Conservation (phyloP, 2,797 vertebrate species). For the Pampus argenteus region DNA sequence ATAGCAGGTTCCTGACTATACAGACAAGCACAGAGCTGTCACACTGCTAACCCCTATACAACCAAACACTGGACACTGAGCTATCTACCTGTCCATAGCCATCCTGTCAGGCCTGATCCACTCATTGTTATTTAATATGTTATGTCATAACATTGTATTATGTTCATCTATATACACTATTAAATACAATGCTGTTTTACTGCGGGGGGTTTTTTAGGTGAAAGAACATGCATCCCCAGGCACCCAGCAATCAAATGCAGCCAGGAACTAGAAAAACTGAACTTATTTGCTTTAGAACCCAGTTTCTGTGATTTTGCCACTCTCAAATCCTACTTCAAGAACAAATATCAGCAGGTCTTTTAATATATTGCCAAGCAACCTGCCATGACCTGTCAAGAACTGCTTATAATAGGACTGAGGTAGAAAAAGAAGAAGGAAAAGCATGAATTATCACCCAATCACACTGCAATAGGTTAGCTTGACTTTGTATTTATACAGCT, state of each 20-base stretch:
- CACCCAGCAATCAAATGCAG: slow-evolving; percentile 48
- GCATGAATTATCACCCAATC: neutral
- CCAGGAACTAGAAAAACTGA: slow-evolving; percentile 35
- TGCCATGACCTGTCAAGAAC: slow-evolving; percentile 40
- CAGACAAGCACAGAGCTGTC: neutral
- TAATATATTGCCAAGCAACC: slow-evolving; percentile 59
- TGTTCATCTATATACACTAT: no score
- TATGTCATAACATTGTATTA: no score
- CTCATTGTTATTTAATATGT: no score
- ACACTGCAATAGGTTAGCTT: neutral
- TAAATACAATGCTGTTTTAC: no score
- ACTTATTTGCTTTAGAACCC: slow-evolving; percentile 45
- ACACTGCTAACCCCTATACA: no score
- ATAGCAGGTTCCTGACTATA: neutral
- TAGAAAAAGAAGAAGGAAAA: neutral
- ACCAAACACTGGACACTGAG: no score
- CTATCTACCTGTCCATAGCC: no score
- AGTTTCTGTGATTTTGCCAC: slow-evolving; percentile 18
- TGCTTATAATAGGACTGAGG: slow-evolving; percentile 6
- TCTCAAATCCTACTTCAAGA: slow-evolving; percentile 61
- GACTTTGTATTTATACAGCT: neutral
- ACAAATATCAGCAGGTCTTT: slow-evolving; percentile 66
- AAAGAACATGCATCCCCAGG: slow-evolving; percentile 20
- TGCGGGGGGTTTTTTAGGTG: no score
- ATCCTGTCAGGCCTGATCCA: no score